A percentile compares a stretch with the other conserved stretches of the same genome.
Conservation (phyloP, 2,888 invertebrate species). For the Eilema griseolum region DNA sequence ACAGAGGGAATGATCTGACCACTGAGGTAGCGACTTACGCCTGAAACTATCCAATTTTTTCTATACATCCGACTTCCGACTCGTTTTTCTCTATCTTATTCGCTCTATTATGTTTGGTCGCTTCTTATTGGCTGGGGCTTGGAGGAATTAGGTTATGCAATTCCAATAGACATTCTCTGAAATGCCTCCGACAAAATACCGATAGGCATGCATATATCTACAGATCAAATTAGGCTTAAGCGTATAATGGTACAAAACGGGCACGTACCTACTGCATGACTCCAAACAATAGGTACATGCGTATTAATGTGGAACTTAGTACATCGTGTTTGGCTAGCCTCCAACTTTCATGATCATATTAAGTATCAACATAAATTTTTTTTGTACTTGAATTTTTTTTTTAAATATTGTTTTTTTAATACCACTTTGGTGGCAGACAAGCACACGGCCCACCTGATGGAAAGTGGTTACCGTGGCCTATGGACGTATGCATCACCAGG, state of each 20-base stretch:
- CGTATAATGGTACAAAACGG: neutral
- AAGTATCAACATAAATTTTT: too few relatives aligned
- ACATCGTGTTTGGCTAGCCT: neutral
- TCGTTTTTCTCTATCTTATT: too few relatives aligned
- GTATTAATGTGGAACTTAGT: neutral
- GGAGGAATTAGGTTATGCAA: neutral
- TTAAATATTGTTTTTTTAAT: too few relatives aligned
- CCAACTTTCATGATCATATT: neutral
- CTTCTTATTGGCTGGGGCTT: neutral
- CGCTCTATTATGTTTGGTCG: neutral
- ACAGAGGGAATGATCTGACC: too few relatives aligned
- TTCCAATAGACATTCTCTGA: neutral
- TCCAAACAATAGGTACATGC: neutral
- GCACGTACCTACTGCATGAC: neutral
- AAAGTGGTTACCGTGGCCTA: too few relatives aligned
- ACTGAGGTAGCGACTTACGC: too few relatives aligned
- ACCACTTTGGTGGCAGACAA: too few relatives aligned
- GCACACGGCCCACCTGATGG: too few relatives aligned
- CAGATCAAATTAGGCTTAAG: neutral
- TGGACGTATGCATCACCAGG: too few relatives aligned
- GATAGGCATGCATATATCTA: neutral
- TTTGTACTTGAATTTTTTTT: too few relatives aligned
- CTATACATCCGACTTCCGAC: too few relatives aligned
- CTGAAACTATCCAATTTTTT: too few relatives aligned
- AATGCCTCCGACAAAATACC: neutral